Base-by-base conservation (phyloP, 2,113 vertebrate species). In the Parus major region DNA sequence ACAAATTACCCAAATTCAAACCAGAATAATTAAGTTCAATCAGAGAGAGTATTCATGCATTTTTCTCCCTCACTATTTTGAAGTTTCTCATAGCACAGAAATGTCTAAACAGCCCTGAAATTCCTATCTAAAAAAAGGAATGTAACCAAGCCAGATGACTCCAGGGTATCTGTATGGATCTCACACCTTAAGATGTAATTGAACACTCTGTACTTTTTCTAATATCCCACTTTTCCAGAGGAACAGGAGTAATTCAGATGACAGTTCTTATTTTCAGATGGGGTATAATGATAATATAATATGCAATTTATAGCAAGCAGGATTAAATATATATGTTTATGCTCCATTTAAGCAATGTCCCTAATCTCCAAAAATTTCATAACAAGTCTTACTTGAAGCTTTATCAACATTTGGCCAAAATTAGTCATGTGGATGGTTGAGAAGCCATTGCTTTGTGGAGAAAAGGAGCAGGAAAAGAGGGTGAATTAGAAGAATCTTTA, bases 141-240 rank as follows among this genome's bases (percentile, higher is more conserved):
- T 81, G 44, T 27, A 84, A 41, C 69, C 65, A 47, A 84, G 28
- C 52, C 81, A 79, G 81, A 41, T 41, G 22, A 78, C 33, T 64
- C 18, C 52, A 36, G 15, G 24, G 12, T 53, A 57, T 72, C 70
- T 82, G 28, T 10, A 68, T 33, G n/a, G 53, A 89, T 49, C 89
- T 91, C 89, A 72, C 73, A 87, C 70, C 73, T 91, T 28, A 57
- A 33, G 28, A 64, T 46, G 77, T 42, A 60, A 91, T 10, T 46
- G 73, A 93, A 79, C 59, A 84, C 41, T 64, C n/a, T 80, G 84
- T 72, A 72, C 61, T 91, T 82, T 10, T 71, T 21, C 41, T 33
- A 85, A 83, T 56, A 94, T 35, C 70, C 46, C 55, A 78, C 75
- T 86, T 82, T 88, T 91, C 91, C 90, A 88, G 94, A 84, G 18